Evolutionary conservation across 2,797 vertebrate species (phyloP), one percentile per base, ranked within the genome.

Genomic region (Amblyraja radiata): DNA sequence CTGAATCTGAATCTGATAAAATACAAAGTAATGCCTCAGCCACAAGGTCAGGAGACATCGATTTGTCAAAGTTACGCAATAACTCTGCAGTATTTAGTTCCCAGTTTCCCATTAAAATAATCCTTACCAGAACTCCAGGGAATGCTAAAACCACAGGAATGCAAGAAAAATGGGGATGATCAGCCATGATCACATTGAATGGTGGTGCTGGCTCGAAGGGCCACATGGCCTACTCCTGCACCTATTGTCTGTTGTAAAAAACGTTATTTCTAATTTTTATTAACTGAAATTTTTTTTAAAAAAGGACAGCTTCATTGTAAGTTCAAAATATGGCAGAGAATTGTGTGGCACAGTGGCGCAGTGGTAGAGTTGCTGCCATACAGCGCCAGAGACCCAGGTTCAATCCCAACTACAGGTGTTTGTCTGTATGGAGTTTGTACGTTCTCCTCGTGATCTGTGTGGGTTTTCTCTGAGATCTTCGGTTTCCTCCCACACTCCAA

Each of bases 271-370:
- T 25, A 54, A 92, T n/a, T 76, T 71, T 25, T 39, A 76, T 76
- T 92, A 92, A 71, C 71, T 76, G 90, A 92, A 76, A 92, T 71
- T 68, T 74, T 92, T 92, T n/a, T 54, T 14, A 92, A 92, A 90
- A 79, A 92, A 92, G 71, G 39, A 13, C 90, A 92, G 73, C 71
- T 58, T 92, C 68, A 92, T 76, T 74, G 76, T 76, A 91, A 91
- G 90, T 74, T 92, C 54, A 92, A 92, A 92, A 92, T 76, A 54
- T 54, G 46, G 28, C 90, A 73, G 68, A 46, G 71, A 32, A 32
- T 4, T 46, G 2, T 3, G 46, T 4, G 2, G 46, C 46, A 46
- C 46, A 46, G 46, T 46, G 46, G 46, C 2, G 46, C 46, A 46
- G 46, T 4, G 46, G 46, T 46, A 46, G 46, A 46, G 46, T 46